phyloP scores from a whole-genome alignment of 2,797 vertebrate species.

The Coreius guichenoti region DNA sequence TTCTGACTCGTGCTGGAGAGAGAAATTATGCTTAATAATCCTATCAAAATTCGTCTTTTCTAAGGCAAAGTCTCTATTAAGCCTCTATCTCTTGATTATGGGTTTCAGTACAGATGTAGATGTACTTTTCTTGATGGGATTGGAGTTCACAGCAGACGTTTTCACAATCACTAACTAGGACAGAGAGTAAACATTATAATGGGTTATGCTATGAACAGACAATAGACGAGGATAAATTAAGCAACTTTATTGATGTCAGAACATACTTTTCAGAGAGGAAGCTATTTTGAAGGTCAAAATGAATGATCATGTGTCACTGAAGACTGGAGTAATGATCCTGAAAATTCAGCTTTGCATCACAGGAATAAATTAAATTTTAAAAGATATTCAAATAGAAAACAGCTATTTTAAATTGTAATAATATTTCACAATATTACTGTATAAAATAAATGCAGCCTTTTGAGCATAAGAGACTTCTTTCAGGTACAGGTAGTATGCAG shows the following conservation, averaged over 20 bases:
- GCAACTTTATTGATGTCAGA: background rate
- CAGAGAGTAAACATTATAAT: background rate
- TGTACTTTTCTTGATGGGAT: slow-evolving; percentile 9
- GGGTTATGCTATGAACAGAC: background rate
- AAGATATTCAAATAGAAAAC: background rate
- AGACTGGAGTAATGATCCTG: background rate
- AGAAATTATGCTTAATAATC: slow-evolving; percentile 12
- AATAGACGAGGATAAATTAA: background rate
- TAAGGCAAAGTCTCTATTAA: slow-evolving; percentile 14
- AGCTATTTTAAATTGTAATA: background rate
- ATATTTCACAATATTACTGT: background rate
- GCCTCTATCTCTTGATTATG: background rate
- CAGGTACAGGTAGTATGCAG: background rate
- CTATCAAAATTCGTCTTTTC: slow-evolving; percentile 10
- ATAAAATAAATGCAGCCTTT: background rate
- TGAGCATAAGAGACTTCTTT: background rate
- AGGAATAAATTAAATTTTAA: background rate
- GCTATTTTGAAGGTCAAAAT: background rate
- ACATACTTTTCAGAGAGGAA: background rate
- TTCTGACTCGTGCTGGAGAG: slow-evolving; percentile 63
- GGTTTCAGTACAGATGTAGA: slow-evolving; percentile 3
- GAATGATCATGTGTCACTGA: background rate
- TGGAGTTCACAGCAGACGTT: background rate
- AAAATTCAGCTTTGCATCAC: background rate
- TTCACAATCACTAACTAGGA: background rate